Conservation (phyloP, 2,797 vertebrate species). For the Toxotes lorentzi region DNA sequence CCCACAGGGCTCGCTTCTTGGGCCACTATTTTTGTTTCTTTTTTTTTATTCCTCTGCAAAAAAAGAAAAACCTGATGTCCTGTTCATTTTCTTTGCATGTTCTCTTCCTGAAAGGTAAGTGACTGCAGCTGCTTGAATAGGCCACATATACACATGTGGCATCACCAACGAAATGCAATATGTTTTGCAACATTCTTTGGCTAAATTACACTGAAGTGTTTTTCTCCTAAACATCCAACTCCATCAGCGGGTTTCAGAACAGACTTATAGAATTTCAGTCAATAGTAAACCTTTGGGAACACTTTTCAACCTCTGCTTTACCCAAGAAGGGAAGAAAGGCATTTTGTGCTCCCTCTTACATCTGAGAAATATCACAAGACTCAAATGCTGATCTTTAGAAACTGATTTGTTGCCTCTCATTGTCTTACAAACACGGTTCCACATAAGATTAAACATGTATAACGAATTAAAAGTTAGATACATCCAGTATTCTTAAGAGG, state of each 20-base stretch:
- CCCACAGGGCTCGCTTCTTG: not conserved
- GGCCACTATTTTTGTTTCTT: not conserved
- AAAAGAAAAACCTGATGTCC: no score
- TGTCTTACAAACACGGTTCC: not conserved
- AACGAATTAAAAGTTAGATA: not conserved
- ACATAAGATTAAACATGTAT: not conserved
- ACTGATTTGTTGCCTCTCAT: not conserved
- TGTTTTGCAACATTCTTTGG: not conserved
- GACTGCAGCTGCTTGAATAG: no score
- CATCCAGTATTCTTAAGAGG: not conserved
- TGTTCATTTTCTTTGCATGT: no score
- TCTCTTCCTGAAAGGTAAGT: no score
- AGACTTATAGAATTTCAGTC: constrained; percentile 6
- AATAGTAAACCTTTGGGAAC: not conserved
- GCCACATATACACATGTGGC: not conserved
- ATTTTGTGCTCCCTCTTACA: not conserved
- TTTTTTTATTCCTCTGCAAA: no score
- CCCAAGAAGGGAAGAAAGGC: constrained; percentile 2
- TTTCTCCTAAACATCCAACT: not conserved
- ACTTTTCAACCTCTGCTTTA: constrained; percentile 7
- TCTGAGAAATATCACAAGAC: constrained; percentile 14
- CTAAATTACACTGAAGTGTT: not conserved
- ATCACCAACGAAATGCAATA: not conserved
- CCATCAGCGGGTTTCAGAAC: not conserved
- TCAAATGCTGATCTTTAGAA: constrained; percentile 4